Percentiles rank a stretch among this genome's conserved stretches.
Evolutionary conservation across 2,113 vertebrate genomes (phyloP).

Genomic region (Picathartes gymnocephalus): DNA sequence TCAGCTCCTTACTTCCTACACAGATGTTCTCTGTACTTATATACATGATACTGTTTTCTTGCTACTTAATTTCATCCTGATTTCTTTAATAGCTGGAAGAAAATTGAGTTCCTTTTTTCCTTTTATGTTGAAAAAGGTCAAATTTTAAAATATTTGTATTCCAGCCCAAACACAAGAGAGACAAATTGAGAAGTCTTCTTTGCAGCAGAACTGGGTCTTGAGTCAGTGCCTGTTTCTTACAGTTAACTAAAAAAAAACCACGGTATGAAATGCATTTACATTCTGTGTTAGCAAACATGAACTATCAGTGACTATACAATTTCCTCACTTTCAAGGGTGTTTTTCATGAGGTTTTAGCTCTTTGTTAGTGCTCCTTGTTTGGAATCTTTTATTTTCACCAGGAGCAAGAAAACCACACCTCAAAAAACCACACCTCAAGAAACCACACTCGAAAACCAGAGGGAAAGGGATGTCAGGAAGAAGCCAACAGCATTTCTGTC

Average conservation of each 20-base stretch:
- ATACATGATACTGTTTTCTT: not conserved
- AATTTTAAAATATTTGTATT: not conserved
- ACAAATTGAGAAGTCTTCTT: not conserved
- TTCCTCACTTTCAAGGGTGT: not conserved
- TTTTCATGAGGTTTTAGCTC: not conserved
- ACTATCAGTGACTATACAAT: not conserved
- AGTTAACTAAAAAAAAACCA: not conserved
- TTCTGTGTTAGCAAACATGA: not conserved
- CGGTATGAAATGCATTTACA: not conserved
- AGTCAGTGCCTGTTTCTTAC: not conserved
- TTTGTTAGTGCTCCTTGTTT: rapidly evolving
- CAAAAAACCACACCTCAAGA: rapidly evolving
- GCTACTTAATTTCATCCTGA: not conserved
- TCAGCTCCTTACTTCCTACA: not conserved
- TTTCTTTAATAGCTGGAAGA: not conserved
- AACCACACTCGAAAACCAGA: not conserved
- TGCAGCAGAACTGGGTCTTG: not conserved
- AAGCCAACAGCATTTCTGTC: not conserved
- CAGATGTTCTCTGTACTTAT: not conserved
- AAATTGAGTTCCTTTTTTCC: not conserved
- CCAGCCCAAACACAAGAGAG: not conserved
- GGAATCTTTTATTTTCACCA: not conserved
- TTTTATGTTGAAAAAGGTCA: not conserved
- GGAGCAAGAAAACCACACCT: not conserved
- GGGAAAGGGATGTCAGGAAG: too few relatives aligned